Evolutionary conservation across 1,140 invertebrate genomes (phyloP), one percentile per base, ranked within the genome.

Genomic region (Pinna nobilis): DNA sequence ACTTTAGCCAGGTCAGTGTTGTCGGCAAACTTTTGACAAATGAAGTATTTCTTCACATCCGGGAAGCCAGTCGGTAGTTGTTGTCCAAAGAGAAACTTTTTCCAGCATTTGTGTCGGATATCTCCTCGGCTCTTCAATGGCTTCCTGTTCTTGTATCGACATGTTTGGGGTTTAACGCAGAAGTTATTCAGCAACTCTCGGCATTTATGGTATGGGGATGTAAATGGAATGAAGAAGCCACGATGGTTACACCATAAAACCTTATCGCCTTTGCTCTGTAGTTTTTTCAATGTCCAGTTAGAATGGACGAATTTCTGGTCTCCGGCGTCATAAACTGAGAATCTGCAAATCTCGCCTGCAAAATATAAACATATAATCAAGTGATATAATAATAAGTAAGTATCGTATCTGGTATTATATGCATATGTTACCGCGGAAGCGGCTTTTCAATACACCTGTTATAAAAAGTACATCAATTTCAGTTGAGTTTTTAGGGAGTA

Each of bases 81-180:
- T 18, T 80, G 67, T 15, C 78, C 77, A 35, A 77, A 71, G 13
- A 84, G 70, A 18, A 80, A 78, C 47, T 78, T 74, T 39, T 74
- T 74, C 82, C 82, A 84, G 55, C 82, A 84, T 5, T 75, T 79
- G 44, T 84, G 78, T 28, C 78, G 77, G 30, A 76, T 75, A 51
- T 84, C 78, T n/a, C 80, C 82, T 41, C 63, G 64, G 15, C 75
- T 77, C 64, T 75, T 80, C 5, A 76, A 37, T 2, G n/a, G 35
- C 39, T 64, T 49, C 33, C 51, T 55, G 30, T 49, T 70, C 6
- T 39, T 67, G 13, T 55, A 39, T 20, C 49, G 39, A 33, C 74
- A 76, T 37, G 61, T 55, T 49, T 49, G 47, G 4, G 55, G 30
- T n/a, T 65, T 39, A 37, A 41, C 65, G 30, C 77, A 79, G 35